Conservation (phyloP, 2,797 vertebrate genomes). For the Neosalanx taihuensis region DNA sequence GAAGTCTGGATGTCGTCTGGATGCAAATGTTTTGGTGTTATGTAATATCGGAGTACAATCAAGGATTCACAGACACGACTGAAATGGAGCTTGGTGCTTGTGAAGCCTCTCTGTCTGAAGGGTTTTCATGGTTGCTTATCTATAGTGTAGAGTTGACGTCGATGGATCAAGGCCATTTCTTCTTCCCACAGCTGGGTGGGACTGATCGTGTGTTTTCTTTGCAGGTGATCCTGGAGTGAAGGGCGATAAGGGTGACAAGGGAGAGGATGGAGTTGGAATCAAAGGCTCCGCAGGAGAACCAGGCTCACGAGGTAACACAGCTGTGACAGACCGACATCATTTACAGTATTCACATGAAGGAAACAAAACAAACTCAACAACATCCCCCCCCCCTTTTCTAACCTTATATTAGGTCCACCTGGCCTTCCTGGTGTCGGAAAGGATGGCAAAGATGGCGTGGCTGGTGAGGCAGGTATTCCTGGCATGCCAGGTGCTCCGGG, state of each 20-base stretch:
- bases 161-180: too few species aligned
- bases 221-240: constrained; percentile 70
- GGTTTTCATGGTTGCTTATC: too few species aligned
- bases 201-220: constrained; percentile 4
- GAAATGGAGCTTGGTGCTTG: constrained; percentile 21
- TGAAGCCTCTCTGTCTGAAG: not conserved
- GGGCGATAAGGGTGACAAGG: constrained; percentile 69
- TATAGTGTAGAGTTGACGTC: too few species aligned
- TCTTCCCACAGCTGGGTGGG: too few species aligned
- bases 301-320: constrained; percentile 67
- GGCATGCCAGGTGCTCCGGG: constrained; percentile 70
- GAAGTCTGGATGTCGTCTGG: constrained; percentile 15
- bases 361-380: not conserved
- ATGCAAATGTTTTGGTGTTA: constrained; percentile 25
- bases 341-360: not conserved
- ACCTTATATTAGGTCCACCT: constrained; percentile 54
- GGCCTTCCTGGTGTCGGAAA: constrained; percentile 71
- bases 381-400: not conserved
- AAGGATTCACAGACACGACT: constrained; percentile 40
- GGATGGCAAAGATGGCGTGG: constrained; percentile 69
- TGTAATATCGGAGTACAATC: constrained; percentile 31
- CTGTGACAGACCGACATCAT: not conserved
- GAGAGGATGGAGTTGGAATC: constrained; percentile 70
- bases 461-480: constrained; percentile 66
- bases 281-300: constrained; percentile 69